Evolutionary conservation across 2,888 invertebrate species (phyloP), one percentile per base, ranked within the genome.

Genomic region (Epinotia bilunana): DNA sequence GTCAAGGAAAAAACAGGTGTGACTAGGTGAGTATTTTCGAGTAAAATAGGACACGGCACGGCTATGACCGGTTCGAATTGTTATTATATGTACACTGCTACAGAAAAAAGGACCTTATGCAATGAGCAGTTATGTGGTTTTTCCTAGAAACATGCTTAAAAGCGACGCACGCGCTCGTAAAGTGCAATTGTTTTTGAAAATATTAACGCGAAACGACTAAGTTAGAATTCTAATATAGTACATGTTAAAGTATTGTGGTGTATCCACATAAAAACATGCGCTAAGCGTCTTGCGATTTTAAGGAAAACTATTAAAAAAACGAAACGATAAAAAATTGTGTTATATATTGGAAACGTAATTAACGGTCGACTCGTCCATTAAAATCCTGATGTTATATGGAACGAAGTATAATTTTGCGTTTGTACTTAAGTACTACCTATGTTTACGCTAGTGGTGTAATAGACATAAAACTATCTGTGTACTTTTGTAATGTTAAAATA

Each of bases 31-130:
- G 18, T 67, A 11, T 39, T 67, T 67, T 55, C 12, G n/a, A 55
- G 55, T 20, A 63, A 62, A 53, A 55, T 18, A 55, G 9, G 43
- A 43, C 28, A 11, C 9, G 67, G 49, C 28, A 11, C 9, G 67
- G 49, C 6, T 46, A 49, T 28, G 61, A 61, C 73, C 62, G 63
- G n/a, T 18, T 74, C 69, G 57, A 69, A 74, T 74, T 57, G 23
- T 20, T 61, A 18, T 63, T 63, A 20, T 43, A 46, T 20, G 1
- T 12, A 13, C 13, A 7, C 46, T 49, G 49, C 3, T 9, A 64
- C 16, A 64, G 16, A 4, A 23, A 64, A 64, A 20, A 1, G 16
- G 2, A 20, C 23, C 46, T 46, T 13, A 63, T 43, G 63, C 7
- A 33, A 13, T 2, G 16, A 16, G 9, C 13, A 60, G 16, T 46